These are phyloP conservation scores for Drosophila orena DNA, from an alignment of 1,140 invertebrate species.

Conservation along the genomic window DNA sequence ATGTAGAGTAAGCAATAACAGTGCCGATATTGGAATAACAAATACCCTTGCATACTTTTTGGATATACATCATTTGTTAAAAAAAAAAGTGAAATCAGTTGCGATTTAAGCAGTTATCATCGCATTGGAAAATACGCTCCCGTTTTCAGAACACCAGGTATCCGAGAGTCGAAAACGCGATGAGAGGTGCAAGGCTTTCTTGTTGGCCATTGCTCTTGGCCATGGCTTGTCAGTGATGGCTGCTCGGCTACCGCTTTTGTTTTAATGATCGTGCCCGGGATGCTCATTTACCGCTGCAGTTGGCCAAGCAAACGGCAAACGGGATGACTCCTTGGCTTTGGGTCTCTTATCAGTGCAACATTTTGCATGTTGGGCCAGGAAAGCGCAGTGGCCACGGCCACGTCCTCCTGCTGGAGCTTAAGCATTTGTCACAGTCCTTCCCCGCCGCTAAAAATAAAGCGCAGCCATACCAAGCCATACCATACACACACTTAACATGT, in stretches of 20 bases:
- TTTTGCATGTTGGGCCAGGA: conserved; percentile 71
- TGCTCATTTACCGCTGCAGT: conserved; percentile 70
- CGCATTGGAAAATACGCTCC: background rate
- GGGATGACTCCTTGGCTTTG: conserved; percentile 77
- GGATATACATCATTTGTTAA: background rate
- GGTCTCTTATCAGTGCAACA: conserved; percentile 76
- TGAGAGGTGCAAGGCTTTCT: conserved; percentile 2
- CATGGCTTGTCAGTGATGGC: conserved; percentile 78
- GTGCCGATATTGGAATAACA: background rate
- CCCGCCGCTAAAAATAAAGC: conserved; percentile 12
- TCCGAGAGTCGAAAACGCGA: background rate
- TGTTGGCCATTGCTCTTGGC: conserved; percentile 62
- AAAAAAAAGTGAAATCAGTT: no score
- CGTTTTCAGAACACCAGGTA: conserved; percentile 1
- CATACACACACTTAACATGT: conserved; percentile 69
- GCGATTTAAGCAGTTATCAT: no score
- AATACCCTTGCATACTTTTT: background rate
- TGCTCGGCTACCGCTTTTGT: conserved; percentile 70
- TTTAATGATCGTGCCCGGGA: conserved; percentile 78
- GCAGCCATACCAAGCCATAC: background rate
- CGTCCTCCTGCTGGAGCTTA: conserved; percentile 53
- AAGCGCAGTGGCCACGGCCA: conserved; percentile 41
- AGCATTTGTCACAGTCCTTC: conserved; percentile 75
- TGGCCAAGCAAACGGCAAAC: conserved; percentile 31
- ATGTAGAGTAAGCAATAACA: background rate